Percentiles rank a stretch among this genome's conserved stretches.
phyloP scores from a whole-genome alignment of 2,113 vertebrate species.

The Equus przewalskii region DNA sequence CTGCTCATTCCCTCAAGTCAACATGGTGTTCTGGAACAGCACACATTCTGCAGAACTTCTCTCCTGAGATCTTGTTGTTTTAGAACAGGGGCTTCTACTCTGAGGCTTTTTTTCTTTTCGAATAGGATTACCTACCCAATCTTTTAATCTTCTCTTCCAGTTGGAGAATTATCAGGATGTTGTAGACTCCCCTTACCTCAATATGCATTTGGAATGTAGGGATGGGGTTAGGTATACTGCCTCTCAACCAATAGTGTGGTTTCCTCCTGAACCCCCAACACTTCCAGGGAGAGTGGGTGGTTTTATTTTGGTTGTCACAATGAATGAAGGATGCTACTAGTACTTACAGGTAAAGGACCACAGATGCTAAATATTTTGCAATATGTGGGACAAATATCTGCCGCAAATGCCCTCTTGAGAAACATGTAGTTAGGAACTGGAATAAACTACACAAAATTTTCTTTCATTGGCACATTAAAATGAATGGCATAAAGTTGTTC shows the following conservation, averaged over 20 bases:
- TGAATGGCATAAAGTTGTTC: neutral
- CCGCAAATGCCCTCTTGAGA: neutral
- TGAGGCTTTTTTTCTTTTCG: neutral
- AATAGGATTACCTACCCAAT: neutral
- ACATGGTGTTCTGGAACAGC: neutral
- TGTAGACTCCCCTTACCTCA: neutral
- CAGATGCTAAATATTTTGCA: neutral
- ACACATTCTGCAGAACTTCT: neutral
- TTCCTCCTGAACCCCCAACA: neutral
- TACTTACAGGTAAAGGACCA: neutral
- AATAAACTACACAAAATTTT: neutral
- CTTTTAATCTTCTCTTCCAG: neutral
- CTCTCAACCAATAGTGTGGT: neutral
- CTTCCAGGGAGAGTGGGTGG: neutral
- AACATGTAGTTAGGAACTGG: neutral
- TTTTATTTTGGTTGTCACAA: neutral
- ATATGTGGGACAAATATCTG: neutral
- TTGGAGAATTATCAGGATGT: neutral
- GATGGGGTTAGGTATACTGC: neutral
- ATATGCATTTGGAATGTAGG: neutral
- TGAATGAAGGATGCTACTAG: neutral
- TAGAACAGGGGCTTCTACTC: neutral
- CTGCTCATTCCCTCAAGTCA: neutral
- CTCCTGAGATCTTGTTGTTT: neutral
- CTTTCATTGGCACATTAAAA: slow-evolving; percentile 11